Evolutionary conservation across 1,140 invertebrate genomes (phyloP).

Genomic region (Pseudomyrmex cubaensis): DNA sequence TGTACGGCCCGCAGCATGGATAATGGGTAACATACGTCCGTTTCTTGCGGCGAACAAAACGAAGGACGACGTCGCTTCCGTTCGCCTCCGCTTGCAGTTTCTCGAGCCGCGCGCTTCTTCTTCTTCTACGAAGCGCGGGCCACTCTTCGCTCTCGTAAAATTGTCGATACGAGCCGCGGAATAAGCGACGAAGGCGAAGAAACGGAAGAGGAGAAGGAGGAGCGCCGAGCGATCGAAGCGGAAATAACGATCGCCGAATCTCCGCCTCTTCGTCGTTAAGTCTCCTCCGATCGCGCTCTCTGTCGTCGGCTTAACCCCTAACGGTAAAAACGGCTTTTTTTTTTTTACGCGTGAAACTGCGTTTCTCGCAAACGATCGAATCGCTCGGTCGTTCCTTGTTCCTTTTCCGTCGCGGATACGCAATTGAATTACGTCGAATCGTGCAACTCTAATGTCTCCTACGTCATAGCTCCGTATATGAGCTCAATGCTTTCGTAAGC

Average conservation of each 20-base stretch:
- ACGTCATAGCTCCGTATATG: neutral
- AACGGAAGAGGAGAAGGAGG: neutral
- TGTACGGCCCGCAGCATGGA: constrained; percentile 57
- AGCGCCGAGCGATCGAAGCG: constrained; percentile 10
- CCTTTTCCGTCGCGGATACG: neutral
- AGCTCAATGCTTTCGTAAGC: neutral
- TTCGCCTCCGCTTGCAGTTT: constrained; percentile 1
- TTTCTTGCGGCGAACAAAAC: constrained; percentile 61
- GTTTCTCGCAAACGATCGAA: constrained; percentile 12
- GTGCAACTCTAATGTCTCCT: neutral
- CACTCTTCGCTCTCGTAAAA: constrained; percentile 1
- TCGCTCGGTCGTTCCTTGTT: neutral
- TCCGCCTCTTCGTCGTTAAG: constrained; percentile 45
- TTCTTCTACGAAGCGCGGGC: constrained; percentile 39
- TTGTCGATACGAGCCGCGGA: constrained; percentile 22
- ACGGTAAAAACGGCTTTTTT: constrained; percentile 30
- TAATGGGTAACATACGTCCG: constrained; percentile 58
- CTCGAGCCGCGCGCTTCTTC: neutral
- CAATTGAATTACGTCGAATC: constrained; percentile 19
- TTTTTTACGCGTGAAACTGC: constrained; percentile 11
- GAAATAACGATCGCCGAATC: constrained; percentile 53
- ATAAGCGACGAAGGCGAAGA: neutral
- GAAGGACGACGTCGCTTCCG: constrained; percentile 50
- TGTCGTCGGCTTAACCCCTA: constrained; percentile 26
- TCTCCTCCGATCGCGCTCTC: neutral